Base-by-base conservation (phyloP, 2,113 vertebrate genomes). In the Formicarius rufipectus region DNA sequence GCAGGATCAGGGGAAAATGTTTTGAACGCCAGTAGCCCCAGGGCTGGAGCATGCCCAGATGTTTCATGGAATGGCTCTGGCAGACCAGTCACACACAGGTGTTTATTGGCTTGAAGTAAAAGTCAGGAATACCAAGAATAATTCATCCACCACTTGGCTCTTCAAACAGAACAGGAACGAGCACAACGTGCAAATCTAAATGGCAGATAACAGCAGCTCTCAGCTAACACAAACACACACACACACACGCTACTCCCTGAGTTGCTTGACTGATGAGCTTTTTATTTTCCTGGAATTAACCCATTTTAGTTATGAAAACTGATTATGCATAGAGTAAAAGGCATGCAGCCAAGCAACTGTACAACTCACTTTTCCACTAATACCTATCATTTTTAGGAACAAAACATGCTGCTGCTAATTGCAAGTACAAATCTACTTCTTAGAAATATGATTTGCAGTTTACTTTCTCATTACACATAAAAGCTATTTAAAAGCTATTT, bases 71-170 rank as follows among this genome's bases (percentile, higher is more conserved):
- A 92, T 10, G 47, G 84, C 76, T 90, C 89, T 9, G 73, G 77
- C 95, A 90, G 91, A 72, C 90, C 72, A n/a, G 89, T 88, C 4
- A 0, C 88, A 56, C 96, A 88, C 82, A 96, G 92, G 93, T 96
- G 95, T 92, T 97, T 95, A 93, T 95, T 96, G 91, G 94, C 84
- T 96, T 83, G 79, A 95, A 93, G 88, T 86, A 83, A 86, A 94
- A 93, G 69, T 90, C 90, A 55, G 88, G 75, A 90, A 95, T 92
- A 92, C 75, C 60, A 53, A 50, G 90, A 93, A 95, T 89, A 93
- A 93, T 87, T 89, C 89, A 89, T 95, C 84, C 53, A 64, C 69
- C 62, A 53, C 81, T 89, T 89, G 89, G 93, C 74, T 93, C 28
- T 84, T 96, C 84, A 53, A 53, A 67, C 55, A 73, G 53, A 75